Conservation (phyloP, 1,140 invertebrate genomes). For the Chlorops oryzae region DNA sequence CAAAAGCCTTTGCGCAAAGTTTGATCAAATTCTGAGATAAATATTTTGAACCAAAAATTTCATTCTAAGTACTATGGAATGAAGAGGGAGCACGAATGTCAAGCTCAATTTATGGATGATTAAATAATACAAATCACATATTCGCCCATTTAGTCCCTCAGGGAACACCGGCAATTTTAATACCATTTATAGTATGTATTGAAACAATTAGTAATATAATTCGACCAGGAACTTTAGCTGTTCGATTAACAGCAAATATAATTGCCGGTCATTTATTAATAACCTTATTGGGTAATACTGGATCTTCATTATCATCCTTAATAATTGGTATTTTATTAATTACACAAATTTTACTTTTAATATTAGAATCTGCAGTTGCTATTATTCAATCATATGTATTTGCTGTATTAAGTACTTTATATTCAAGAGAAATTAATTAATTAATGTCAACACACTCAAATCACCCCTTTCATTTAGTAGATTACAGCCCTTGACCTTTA, state of each 20-base stretch:
- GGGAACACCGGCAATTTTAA: constrained; percentile 48
- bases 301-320: constrained; percentile 30
- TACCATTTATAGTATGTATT: constrained; percentile 55
- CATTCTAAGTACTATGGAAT: too few relatives aligned
- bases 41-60: too few relatives aligned
- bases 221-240: constrained; percentile 57
- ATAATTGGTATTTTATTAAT: constrained; percentile 47
- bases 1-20: too few relatives aligned
- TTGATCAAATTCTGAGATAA: too few relatives aligned
- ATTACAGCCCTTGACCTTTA: constrained; percentile 54
- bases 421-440: constrained; percentile 52
- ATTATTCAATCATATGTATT: constrained; percentile 57
- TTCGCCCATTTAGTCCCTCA: too few relatives aligned
- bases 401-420: constrained; percentile 50
- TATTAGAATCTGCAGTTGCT: constrained; percentile 50
- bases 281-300: constrained; percentile 51
- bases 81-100: too few relatives aligned
- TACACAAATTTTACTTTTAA: constrained; percentile 51
- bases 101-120: too few relatives aligned
- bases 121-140: too few relatives aligned
- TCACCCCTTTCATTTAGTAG: constrained; percentile 52
- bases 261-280: constrained; percentile 59
- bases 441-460: constrained; percentile 48
- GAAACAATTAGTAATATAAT: constrained; percentile 58
- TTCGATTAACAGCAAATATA: constrained; percentile 63